A percentile compares a stretch with the other conserved stretches of the same genome.
Conservation (phyloP, 2,888 invertebrate species). For the Loripinus fragilis region DNA sequence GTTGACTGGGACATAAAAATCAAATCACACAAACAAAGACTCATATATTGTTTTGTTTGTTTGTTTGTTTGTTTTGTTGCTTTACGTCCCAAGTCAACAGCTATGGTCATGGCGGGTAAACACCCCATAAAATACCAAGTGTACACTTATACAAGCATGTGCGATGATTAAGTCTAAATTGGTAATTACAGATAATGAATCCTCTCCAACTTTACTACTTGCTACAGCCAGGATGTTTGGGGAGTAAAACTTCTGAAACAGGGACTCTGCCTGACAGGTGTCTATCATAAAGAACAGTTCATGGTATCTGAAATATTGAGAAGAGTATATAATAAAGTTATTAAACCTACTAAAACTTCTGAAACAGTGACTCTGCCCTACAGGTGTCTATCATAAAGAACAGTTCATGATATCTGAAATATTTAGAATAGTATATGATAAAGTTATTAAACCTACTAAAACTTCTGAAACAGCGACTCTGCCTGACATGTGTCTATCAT, state of each 20-base stretch:
- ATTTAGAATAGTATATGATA: slow-evolving; percentile 1
- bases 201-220: slow-evolving; percentile 99
- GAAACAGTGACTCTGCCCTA: slow-evolving; percentile 99
- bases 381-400: slow-evolving; percentile 99
- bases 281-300: slow-evolving; percentile 99
- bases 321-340: too few relatives aligned
- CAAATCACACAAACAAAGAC: too few relatives aligned
- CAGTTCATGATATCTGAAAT: slow-evolving; percentile 95
- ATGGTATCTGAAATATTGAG: slow-evolving; percentile 90
- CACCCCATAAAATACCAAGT: too few relatives aligned
- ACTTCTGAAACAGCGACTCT: slow-evolving; percentile 98
- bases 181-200: slow-evolving; percentile 91
- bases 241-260: slow-evolving; percentile 99
- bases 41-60: too few relatives aligned
- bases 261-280: slow-evolving; percentile 99
- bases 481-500: slow-evolving; percentile 99
- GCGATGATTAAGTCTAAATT: too few relatives aligned
- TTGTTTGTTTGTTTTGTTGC: too few relatives aligned
- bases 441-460: too few relatives aligned
- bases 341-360: slow-evolving; percentile 98
- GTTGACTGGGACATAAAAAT: too few relatives aligned
- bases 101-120: too few relatives aligned
- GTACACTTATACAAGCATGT: too few relatives aligned
- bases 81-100: too few relatives aligned
- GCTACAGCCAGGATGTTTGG: slow-evolving; percentile 99